Conservation (phyloP, 1,140 invertebrate species). For the Paraescarpia echinospica region DNA sequence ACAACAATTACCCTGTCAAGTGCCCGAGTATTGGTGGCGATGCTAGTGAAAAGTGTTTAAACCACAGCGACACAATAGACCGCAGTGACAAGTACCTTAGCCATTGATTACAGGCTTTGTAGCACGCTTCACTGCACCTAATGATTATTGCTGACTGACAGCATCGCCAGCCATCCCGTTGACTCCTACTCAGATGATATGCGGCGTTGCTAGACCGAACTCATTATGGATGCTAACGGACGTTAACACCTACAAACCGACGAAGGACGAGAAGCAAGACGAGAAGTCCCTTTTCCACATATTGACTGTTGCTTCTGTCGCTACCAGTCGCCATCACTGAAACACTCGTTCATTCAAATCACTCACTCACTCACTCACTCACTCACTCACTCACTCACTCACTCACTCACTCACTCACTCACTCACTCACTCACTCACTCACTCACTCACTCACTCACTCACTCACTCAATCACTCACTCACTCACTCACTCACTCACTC, state of each 20-base stretch:
- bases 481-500: neutral
- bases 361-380: neutral
- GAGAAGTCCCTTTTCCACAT: no score
- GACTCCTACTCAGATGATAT: neutral
- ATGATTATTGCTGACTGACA: neutral
- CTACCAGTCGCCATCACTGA: neutral
- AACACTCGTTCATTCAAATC: neutral
- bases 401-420: slow-evolving; percentile 10
- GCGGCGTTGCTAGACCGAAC: neutral
- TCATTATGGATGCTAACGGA: neutral
- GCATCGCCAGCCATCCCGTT: neutral
- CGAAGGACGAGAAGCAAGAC: neutral
- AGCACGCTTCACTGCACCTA: neutral
- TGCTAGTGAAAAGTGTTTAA: neutral
- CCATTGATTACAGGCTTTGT: neutral
- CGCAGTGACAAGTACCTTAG: neutral
- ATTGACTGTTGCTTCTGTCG: no score
- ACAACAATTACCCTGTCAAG: slow-evolving; percentile 5
- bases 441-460: slow-evolving; percentile 25
- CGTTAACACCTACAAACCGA: neutral
- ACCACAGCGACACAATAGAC: neutral
- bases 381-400: neutral
- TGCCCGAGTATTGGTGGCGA: neutral
- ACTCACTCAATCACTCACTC: neutral
- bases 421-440: slow-evolving; percentile 27